Conservation (phyloP, 1,140 invertebrate genomes). For the Drosophila nikananu region DNA sequence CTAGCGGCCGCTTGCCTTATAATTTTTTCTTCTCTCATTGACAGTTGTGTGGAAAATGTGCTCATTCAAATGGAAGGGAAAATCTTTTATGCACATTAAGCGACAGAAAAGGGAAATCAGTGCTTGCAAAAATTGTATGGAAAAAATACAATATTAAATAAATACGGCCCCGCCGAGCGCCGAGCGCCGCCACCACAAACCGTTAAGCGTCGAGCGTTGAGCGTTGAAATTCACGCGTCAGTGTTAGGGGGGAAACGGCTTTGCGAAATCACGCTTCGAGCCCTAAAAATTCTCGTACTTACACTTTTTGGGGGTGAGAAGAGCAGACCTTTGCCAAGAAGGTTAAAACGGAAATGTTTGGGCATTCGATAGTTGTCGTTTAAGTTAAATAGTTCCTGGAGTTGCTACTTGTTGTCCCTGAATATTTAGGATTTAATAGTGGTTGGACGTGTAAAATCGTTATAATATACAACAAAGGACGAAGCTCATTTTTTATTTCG, state of each 20-base stretch:
- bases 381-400: slow-evolving; percentile 1
- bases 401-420: slow-evolving; percentile 5
- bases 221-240: slow-evolving; percentile 80
- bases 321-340: slow-evolving; percentile 1
- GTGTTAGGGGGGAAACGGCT: slow-evolving; percentile 49
- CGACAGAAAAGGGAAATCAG: slow-evolving; percentile 83
- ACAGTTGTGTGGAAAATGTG: slow-evolving; percentile 83
- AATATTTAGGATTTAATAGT: background rate
- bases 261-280: slow-evolving; percentile 33
- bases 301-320: slow-evolving; percentile 19
- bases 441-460: background rate
- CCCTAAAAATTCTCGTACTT: slow-evolving; percentile 5
- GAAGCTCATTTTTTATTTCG: slow-evolving; percentile 49
- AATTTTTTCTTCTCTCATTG: slow-evolving; percentile 52
- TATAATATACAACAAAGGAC: slow-evolving; percentile 13
- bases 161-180: slow-evolving; percentile 55
- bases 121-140: slow-evolving; percentile 70
- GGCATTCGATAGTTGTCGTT: slow-evolving; percentile 6
- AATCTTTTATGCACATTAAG: slow-evolving; percentile 84
- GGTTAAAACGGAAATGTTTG: slow-evolving; percentile 19
- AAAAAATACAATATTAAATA: slow-evolving; percentile 82
- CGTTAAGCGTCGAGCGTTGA: slow-evolving; percentile 80
- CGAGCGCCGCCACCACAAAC: slow-evolving; percentile 70
- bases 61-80: slow-evolving; percentile 76
- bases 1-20: slow-evolving; percentile 19